Conservation (phyloP, 2,888 invertebrate species). For the Stenodera caucasica region DNA sequence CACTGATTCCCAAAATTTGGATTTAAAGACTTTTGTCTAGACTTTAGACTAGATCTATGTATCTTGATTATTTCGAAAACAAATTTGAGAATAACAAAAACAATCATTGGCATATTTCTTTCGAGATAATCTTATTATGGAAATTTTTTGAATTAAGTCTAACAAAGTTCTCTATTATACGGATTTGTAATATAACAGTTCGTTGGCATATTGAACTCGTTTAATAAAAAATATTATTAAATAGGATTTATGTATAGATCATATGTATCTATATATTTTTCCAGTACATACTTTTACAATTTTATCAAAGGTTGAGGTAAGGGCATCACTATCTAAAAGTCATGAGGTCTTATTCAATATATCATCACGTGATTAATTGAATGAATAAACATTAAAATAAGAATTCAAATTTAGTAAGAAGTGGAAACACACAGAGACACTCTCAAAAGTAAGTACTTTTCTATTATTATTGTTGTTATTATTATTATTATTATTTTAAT, state of each 20-base stretch:
- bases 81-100: no score
- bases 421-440: slow-evolving; percentile 18
- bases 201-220: background rate
- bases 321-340: slow-evolving; percentile 36
- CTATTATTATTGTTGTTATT: background rate
- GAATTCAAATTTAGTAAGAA: slow-evolving; percentile 17
- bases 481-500: background rate
- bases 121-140: background rate
- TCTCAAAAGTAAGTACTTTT: slow-evolving; percentile 36
- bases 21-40: no score
- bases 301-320: slow-evolving; percentile 36
- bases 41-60: no score
- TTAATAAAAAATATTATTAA: background rate
- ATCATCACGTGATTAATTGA: slow-evolving; percentile 23
- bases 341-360: slow-evolving; percentile 33
- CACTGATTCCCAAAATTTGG: no score
- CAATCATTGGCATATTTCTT: no score
- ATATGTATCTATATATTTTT: background rate
- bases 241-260: background rate
- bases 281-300: slow-evolving; percentile 17
- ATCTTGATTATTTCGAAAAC: no score
- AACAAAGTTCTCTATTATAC: background rate
- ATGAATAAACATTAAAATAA: slow-evolving; percentile 18
- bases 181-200: background rate
- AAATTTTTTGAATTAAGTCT: background rate